phyloP scores from a whole-genome alignment of 2,888 invertebrate species.

The Rotaria socialis region DNA sequence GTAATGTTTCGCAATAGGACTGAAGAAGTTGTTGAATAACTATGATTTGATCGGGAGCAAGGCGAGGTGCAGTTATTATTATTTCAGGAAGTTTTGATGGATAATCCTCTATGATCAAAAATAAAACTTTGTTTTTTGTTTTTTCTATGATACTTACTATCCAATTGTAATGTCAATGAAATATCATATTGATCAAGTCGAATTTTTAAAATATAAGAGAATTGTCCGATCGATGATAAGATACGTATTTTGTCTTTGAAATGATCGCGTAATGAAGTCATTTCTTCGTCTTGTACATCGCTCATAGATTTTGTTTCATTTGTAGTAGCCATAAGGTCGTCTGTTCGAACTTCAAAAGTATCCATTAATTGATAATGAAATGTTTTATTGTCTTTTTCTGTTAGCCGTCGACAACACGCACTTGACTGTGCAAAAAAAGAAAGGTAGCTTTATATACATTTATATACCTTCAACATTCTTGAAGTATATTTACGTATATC shows the following conservation, averaged over 20 bases:
- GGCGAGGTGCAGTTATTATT: conserved; percentile 21
- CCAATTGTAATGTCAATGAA: conserved; percentile 10
- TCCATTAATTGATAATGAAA: not conserved
- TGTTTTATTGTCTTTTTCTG: no score
- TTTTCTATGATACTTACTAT: not conserved
- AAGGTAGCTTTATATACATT: no score
- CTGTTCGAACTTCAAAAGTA: not conserved
- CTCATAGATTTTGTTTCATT: not conserved
- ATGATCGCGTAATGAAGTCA: not conserved
- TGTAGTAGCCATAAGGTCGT: not conserved
- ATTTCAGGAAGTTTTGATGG: conserved; percentile 11
- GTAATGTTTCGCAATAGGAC: conserved; percentile 6
- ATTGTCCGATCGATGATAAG: not conserved
- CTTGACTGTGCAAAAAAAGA: no score
- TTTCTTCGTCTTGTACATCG: not conserved
- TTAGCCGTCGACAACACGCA: no score
- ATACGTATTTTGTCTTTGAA: conserved; percentile 28
- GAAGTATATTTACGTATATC: no score
- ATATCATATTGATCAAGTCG: conserved; percentile 21
- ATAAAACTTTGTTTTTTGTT: not conserved
- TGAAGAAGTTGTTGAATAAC: not conserved
- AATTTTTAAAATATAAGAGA: conserved; percentile 17
- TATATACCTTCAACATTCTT: no score
- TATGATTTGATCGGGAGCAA: not conserved
- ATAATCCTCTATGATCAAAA: not conserved